phyloP scores from a whole-genome alignment of 2,113 vertebrate species.

The Boleophthalmus pectinirostris region DNA sequence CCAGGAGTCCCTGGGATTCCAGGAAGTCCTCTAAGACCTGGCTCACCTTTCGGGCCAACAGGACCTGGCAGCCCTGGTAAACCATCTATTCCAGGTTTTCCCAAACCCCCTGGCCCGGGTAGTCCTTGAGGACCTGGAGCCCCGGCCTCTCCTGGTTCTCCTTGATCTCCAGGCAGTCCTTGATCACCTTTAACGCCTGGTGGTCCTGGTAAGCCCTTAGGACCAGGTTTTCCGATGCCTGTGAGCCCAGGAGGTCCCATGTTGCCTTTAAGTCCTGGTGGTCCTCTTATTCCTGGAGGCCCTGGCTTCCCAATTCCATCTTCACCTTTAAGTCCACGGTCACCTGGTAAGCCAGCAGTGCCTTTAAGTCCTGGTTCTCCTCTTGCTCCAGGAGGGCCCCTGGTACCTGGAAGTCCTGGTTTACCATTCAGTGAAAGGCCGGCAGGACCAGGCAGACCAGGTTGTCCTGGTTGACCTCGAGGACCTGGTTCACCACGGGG shows the following conservation, averaged over 20 bases:
- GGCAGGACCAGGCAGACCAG: conserved; percentile 91
- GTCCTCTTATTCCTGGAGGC: conserved; percentile 82
- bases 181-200: conserved; percentile 86
- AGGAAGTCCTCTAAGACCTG: conserved; percentile 82
- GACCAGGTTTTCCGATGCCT: conserved; percentile 87
- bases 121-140: conserved; percentile 82
- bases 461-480: conserved; percentile 85
- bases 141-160: conserved; percentile 82
- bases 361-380: conserved; percentile 91
- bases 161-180: conserved; percentile 82
- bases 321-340: conserved; percentile 88
- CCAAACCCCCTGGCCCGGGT: conserved; percentile 84
- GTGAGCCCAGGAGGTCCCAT: conserved; percentile 78
- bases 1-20: conserved; percentile 87
- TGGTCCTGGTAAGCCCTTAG: conserved; percentile 84
- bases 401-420: conserved; percentile 86
- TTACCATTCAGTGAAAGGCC: conserved; percentile 95
- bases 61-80: conserved; percentile 84
- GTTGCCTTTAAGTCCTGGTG: conserved; percentile 82
- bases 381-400: conserved; percentile 84
- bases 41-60: conserved; percentile 87
- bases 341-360: conserved; percentile 82
- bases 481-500: conserved; percentile 86
- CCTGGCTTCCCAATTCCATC: conserved; percentile 92
- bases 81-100: conserved; percentile 85